Percentiles rank a stretch among this genome's conserved stretches.
Evolutionary conservation across 2,113 vertebrate species (phyloP).

Genomic region (Plecturocebus donacophilus): DNA sequence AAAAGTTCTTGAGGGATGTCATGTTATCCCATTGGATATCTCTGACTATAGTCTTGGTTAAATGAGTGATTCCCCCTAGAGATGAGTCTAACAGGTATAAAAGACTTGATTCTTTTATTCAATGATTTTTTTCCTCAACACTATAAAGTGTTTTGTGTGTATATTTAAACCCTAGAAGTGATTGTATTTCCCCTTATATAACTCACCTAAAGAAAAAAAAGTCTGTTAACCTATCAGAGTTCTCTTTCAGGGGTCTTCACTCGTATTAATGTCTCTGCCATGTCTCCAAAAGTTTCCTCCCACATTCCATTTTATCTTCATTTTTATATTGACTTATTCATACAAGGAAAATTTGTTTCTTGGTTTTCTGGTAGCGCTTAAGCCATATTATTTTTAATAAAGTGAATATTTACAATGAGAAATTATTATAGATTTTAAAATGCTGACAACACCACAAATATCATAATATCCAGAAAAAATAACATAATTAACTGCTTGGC

Average conservation of each 20-base stretch:
- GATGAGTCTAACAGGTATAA: not conserved
- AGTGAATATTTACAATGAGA: not conserved
- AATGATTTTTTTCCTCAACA: not conserved
- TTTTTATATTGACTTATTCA: not conserved
- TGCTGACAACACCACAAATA: not conserved
- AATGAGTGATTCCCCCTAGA: conserved; percentile 22
- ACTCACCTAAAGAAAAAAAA: not conserved
- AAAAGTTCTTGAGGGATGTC: not conserved
- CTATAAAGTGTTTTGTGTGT: not conserved
- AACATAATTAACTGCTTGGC: not conserved
- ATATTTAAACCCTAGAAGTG: not conserved
- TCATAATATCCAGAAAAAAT: not conserved
- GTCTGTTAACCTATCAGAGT: not conserved
- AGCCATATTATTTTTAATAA: not conserved
- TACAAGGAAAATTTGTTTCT: not conserved
- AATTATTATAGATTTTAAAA: not conserved
- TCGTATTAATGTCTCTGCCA: not conserved
- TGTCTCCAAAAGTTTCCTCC: not conserved
- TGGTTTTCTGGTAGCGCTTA: not conserved
- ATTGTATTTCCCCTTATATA: not conserved
- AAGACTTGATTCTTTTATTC: not conserved
- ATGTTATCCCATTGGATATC: not conserved
- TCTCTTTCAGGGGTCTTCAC: not conserved
- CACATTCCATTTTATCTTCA: not conserved
- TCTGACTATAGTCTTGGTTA: not conserved